These are phyloP conservation scores for Dromiciops gliroides DNA, from an alignment of 2,113 vertebrate species.

Conservation along the genomic window DNA sequence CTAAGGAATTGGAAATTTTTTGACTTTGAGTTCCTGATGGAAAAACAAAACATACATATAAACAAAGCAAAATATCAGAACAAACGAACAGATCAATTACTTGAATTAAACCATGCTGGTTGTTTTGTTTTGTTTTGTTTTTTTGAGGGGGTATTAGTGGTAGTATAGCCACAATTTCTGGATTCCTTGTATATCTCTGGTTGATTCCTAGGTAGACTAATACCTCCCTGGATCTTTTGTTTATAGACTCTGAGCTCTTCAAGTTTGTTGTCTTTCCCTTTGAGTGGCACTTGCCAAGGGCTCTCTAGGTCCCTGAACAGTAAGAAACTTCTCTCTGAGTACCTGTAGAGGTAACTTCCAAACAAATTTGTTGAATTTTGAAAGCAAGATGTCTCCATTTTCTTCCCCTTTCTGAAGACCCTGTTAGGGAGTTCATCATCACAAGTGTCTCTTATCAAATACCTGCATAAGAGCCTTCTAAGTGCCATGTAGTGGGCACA, in stretches of 20 bases:
- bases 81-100: neutral
- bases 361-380: conserved; percentile 30
- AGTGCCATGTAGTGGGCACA: neutral
- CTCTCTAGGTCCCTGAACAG: neutral
- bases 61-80: neutral
- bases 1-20: neutral
- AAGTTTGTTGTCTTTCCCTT: neutral
- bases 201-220: neutral
- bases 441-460: conserved; percentile 22
- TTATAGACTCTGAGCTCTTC: neutral
- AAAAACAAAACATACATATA: neutral
- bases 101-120: neutral
- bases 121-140: too few relatives aligned
- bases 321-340: neutral
- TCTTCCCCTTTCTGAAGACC: conserved; percentile 39
- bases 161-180: neutral
- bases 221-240: neutral
- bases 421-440: conserved; percentile 48
- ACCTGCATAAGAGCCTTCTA: neutral
- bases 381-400: neutral
- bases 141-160: neutral
- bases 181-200: neutral
- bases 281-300: neutral
- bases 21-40: neutral
- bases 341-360: neutral